Conservation (phyloP, 2,888 invertebrate genomes). For the Meandrusa payeni region DNA sequence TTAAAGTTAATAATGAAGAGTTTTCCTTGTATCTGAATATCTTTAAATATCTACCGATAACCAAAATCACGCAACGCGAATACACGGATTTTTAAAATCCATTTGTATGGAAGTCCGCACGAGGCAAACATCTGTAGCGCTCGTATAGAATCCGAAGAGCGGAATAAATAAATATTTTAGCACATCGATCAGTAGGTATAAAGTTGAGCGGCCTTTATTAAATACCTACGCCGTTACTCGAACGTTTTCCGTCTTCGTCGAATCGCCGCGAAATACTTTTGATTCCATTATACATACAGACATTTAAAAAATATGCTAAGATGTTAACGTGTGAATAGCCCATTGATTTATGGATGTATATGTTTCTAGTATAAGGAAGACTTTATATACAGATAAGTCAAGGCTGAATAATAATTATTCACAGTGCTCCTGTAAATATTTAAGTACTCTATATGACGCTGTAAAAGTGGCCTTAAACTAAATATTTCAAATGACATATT, state of each 20-base stretch:
- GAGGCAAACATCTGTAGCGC: neutral
- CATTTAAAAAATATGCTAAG: too few species aligned
- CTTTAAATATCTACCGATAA: neutral
- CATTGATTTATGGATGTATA: too few species aligned
- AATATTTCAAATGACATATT: too few species aligned
- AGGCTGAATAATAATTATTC: too few species aligned
- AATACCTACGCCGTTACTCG: constrained; percentile 1
- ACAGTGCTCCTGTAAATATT: too few species aligned
- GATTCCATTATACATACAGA: neutral
- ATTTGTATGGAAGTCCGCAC: neutral
- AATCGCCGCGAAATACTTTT: neutral
- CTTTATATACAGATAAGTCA: too few species aligned
- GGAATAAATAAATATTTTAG: constrained; percentile 17
- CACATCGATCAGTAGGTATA: neutral
- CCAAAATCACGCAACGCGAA: neutral
- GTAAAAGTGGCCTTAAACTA: too few species aligned
- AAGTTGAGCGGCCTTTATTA: constrained; percentile 1
- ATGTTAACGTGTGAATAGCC: too few species aligned
- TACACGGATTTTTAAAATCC: constrained; percentile 2
- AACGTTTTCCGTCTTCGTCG: constrained; percentile 3
- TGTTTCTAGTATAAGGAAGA: too few species aligned
- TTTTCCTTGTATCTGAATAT: too few species aligned
- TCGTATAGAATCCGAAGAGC: neutral
- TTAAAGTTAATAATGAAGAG: too few species aligned
- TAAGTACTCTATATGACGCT: too few species aligned